phyloP scores from a whole-genome alignment of 2,113 vertebrate species.

The Pipa parva region DNA sequence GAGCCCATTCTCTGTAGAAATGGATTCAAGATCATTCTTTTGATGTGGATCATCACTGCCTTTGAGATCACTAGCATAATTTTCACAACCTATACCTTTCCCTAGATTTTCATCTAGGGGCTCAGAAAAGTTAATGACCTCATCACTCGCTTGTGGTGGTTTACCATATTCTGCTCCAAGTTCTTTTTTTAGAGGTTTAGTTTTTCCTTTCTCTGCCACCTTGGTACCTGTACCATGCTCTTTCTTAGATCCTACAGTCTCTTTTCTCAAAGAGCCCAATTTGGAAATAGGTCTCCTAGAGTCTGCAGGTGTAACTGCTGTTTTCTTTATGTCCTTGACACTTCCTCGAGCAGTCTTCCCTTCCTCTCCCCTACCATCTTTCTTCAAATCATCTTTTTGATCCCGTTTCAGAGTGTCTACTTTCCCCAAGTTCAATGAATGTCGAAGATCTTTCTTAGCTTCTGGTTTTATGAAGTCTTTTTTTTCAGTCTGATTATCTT shows the following conservation, averaged over 20 bases:
- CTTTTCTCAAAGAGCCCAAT: slow-evolving; percentile 47
- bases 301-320: slow-evolving; percentile 39
- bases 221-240: slow-evolving; percentile 48
- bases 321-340: slow-evolving; percentile 58
- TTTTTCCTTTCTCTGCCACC: slow-evolving; percentile 31
- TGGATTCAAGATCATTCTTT: background rate
- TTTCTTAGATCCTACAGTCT: slow-evolving; percentile 43
- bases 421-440: slow-evolving; percentile 60
- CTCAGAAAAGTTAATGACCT: background rate
- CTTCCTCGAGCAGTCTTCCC: slow-evolving; percentile 53
- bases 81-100: background rate
- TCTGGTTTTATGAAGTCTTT: slow-evolving; percentile 39
- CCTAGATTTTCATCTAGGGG: background rate
- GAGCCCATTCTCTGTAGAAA: slow-evolving; percentile 36
- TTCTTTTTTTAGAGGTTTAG: slow-evolving; percentile 16
- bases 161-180: slow-evolving; percentile 13
- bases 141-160: accelerated
- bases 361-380: slow-evolving; percentile 63
- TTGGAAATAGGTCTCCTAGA: slow-evolving; percentile 44
- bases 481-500: slow-evolving; percentile 54
- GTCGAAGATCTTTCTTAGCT: slow-evolving; percentile 49
- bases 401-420: slow-evolving; percentile 51
- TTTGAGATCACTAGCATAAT: background rate
- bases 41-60: background rate
- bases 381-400: slow-evolving; percentile 51